Evolutionary conservation across 2,888 invertebrate species (phyloP).

Genomic region (Drosophila anceps): DNA sequence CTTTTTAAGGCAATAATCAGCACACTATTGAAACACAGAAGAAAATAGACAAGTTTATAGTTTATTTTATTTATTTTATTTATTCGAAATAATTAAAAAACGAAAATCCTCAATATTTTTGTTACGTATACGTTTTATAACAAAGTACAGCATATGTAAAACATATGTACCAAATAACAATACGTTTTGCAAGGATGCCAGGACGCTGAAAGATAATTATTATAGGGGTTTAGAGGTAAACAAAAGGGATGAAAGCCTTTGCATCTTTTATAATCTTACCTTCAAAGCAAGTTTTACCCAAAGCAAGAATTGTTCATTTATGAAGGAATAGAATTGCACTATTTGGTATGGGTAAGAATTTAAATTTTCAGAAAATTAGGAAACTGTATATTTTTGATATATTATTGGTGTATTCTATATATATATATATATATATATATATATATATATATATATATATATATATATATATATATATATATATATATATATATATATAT

Average conservation of each 20-base stretch:
- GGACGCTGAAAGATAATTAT: background rate
- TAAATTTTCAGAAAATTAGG: background rate
- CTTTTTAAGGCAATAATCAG: no score
- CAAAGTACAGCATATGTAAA: background rate
- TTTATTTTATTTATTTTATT: no score
- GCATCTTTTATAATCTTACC: background rate
- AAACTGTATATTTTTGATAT: background rate
- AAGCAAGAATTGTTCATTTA: background rate
- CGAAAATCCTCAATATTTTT: background rate
- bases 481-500: no score
- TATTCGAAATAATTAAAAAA: no score
- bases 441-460: no score
- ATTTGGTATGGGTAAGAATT: background rate
- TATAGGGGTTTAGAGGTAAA: background rate
- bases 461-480: no score
- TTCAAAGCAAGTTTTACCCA: background rate
- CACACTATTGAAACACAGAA: no score
- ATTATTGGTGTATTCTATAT: no score
- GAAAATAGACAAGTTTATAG: no score
- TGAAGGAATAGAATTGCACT: background rate
- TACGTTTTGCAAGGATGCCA: background rate
- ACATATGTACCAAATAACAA: background rate
- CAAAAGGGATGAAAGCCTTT: background rate
- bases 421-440: no score
- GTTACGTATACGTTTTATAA: background rate